Percentiles rank a stretch among this genome's conserved stretches.
phyloP scores from a whole-genome alignment of 2,113 vertebrate species.

The Anarhynchus alexandrinus region DNA sequence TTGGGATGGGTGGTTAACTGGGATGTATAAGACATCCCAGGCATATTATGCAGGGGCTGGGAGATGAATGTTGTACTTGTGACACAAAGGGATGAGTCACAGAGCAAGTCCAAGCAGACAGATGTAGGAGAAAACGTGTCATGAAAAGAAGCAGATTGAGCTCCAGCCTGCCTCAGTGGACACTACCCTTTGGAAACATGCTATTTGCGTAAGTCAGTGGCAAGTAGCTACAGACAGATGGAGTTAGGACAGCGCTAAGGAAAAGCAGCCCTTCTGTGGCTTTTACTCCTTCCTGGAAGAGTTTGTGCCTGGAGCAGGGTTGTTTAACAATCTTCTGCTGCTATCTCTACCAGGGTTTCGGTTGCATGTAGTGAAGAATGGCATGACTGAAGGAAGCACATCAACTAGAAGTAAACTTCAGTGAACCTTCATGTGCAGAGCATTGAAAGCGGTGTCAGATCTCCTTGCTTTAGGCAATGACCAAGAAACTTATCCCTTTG shows the following conservation, averaged over 20 bases:
- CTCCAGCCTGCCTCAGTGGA: not conserved
- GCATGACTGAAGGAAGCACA: not conserved
- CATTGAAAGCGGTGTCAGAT: not conserved
- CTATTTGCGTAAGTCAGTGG: not conserved
- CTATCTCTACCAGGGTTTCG: not conserved
- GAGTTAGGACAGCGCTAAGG: too few species aligned
- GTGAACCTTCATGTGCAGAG: not conserved
- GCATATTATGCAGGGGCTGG: not conserved
- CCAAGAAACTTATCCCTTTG: not conserved
- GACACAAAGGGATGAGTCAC: not conserved
- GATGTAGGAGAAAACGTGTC: not conserved
- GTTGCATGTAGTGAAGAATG: not conserved
- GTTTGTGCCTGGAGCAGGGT: not conserved
- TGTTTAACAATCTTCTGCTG: not conserved
- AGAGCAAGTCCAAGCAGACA: not conserved
- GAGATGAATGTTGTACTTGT: not conserved
- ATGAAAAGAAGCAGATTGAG: not conserved
- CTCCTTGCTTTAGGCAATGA: not conserved
- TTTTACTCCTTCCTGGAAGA: not conserved
- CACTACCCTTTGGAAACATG: not conserved
- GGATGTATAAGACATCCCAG: not conserved
- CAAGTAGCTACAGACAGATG: not conserved
- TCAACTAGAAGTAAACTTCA: not conserved
- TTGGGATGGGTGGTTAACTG: not conserved
- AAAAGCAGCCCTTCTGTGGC: not conserved